These are phyloP conservation scores for Tinamus guttatus DNA, from an alignment of 2,113 vertebrate genomes.

Conservation along the genomic window DNA sequence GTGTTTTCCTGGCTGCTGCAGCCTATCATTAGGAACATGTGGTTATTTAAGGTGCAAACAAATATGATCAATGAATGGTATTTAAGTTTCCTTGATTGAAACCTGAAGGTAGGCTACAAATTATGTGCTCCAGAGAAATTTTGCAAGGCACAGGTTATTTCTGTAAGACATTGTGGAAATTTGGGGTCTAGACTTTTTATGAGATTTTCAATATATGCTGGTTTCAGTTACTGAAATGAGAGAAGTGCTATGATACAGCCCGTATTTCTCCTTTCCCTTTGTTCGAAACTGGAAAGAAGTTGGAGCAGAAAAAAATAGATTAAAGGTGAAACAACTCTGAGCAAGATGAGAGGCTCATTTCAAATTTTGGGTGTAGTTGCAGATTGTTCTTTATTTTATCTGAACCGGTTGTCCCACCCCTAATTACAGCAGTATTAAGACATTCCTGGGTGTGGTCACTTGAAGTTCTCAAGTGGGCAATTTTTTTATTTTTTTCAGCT, in stretches of 20 bases:
- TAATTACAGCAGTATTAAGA: conserved; percentile 55
- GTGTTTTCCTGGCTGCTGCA: background rate
- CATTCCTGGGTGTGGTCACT: conserved; percentile 56
- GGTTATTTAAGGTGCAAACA: background rate
- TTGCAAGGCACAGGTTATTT: background rate
- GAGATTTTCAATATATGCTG: background rate
- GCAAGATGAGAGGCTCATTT: conserved; percentile 23
- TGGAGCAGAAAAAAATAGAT: background rate
- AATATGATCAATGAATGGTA: background rate
- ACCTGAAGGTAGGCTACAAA: background rate
- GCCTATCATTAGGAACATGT: background rate
- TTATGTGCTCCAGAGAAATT: background rate
- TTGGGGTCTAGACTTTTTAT: background rate
- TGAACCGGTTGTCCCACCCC: conserved; percentile 46
- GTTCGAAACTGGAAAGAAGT: background rate
- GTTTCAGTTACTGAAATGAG: background rate
- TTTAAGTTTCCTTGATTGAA: background rate
- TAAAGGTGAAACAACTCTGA: conserved; percentile 4
- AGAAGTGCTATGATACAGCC: background rate
- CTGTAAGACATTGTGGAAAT: background rate
- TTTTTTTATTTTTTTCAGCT: conserved; percentile 46
- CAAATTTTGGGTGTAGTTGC: conserved; percentile 65
- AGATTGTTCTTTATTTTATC: conserved; percentile 66
- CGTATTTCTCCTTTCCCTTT: background rate
- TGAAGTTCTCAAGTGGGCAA: conserved; percentile 48